Conservation (phyloP, 2,888 invertebrate genomes). For the Auanema sp. region DNA sequence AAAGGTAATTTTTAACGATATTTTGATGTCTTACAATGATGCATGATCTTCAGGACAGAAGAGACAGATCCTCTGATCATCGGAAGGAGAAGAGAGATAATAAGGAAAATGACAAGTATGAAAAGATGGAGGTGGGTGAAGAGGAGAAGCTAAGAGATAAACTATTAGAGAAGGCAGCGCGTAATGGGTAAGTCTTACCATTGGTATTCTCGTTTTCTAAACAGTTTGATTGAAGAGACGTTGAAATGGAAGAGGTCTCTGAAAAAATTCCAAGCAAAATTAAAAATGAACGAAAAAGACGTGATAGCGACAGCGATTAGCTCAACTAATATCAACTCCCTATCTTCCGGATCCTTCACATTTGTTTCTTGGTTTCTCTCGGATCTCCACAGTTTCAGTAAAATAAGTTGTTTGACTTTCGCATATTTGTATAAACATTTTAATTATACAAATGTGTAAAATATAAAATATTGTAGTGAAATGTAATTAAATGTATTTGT, state of each 20-base stretch:
- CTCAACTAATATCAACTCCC: not conserved
- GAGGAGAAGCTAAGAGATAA: constrained; percentile 41
- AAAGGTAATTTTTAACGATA: constrained; percentile 4
- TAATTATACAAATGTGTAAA: too few species aligned
- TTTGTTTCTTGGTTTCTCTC: too few species aligned
- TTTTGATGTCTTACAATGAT: not conserved
- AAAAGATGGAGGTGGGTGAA: constrained; percentile 19
- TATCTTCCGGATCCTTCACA: too few species aligned
- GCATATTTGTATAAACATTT: too few species aligned
- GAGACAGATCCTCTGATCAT: constrained; percentile 6
- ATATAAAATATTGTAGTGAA: too few species aligned
- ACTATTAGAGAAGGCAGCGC: constrained; percentile 40
- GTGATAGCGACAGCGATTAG: constrained; percentile 19
- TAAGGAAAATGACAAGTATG: constrained; percentile 19
- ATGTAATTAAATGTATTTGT: too few species aligned
- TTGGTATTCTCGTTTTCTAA: not conserved
- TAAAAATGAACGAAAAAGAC: constrained; percentile 18
- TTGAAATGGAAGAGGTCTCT: not conserved
- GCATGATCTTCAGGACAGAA: constrained; percentile 10
- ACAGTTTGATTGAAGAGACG: not conserved
- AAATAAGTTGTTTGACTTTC: too few species aligned
- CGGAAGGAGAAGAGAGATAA: constrained; percentile 18
- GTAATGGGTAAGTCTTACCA: constrained; percentile 9
- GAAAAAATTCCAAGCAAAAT: constrained; percentile 11
- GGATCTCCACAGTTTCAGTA: too few species aligned